A percentile compares a stretch with the other conserved stretches of the same genome.
Conservation (phyloP, 2,797 vertebrate genomes). For the Rhadinocentrus ornatus region DNA sequence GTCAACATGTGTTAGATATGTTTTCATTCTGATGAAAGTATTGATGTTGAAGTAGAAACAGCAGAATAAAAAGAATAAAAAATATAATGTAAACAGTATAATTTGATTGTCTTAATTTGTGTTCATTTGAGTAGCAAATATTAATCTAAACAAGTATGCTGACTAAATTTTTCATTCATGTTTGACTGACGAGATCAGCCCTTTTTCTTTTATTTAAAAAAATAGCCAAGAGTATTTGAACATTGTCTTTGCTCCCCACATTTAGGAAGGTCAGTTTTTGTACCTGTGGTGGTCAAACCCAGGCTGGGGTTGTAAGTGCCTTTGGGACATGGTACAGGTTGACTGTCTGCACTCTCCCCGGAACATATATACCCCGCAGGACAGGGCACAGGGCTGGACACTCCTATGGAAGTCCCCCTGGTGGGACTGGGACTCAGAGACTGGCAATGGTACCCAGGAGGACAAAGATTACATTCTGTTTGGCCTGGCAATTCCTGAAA, state of each 20-base stretch:
- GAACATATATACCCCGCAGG: slow-evolving; percentile 88
- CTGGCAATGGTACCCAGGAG: slow-evolving; percentile 81
- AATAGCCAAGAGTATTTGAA: no score
- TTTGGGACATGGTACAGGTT: slow-evolving; percentile 86
- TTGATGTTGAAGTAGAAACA: background rate
- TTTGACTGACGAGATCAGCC: no score
- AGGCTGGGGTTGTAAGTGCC: slow-evolving; percentile 86
- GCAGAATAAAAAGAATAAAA: no score
- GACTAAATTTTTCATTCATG: no score
- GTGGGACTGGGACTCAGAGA: slow-evolving; percentile 35
- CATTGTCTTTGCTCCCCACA: background rate
- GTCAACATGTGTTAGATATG: background rate
- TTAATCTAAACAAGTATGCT: no score
- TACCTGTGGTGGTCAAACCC: slow-evolving; percentile 81
- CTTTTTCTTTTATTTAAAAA: no score
- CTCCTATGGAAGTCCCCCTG: slow-evolving; percentile 57
- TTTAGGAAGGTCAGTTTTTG: background rate
- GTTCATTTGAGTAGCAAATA: no score
- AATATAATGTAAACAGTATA: no score
- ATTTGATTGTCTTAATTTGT: no score
- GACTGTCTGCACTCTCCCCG: slow-evolving; percentile 73
- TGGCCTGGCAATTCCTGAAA: slow-evolving; percentile 84
- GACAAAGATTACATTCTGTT: slow-evolving; percentile 80
- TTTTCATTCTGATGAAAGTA: background rate
- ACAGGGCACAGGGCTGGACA: slow-evolving; percentile 76